These are phyloP conservation scores for Rhombomys opimus DNA, from an alignment of 2,113 vertebrate species.

Conservation along the genomic window DNA sequence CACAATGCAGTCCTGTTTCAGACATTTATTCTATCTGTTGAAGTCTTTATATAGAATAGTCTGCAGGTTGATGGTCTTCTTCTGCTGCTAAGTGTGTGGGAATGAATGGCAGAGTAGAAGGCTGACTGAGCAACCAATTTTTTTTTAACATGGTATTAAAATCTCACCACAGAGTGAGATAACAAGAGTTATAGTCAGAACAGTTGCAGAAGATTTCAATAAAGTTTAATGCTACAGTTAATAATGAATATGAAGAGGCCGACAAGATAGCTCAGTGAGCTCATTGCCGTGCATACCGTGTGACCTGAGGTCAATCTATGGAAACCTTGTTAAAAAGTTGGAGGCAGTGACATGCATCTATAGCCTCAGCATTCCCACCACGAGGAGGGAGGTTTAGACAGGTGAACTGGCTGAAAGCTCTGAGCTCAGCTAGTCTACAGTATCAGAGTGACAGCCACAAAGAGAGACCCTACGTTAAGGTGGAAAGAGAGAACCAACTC, in stretches of 20 bases:
- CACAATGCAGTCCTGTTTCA: not conserved
- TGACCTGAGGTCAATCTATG: not conserved
- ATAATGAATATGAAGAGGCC: not conserved
- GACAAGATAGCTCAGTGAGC: not conserved
- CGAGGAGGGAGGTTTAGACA: not conserved
- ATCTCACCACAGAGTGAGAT: not conserved
- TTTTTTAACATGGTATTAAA: not conserved
- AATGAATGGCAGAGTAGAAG: not conserved
- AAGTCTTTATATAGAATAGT: not conserved
- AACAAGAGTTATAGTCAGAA: not conserved
- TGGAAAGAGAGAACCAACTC: not conserved
- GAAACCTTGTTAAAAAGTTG: not conserved
- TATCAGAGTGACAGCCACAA: not conserved
- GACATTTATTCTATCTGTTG: not conserved
- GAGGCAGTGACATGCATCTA: not conserved
- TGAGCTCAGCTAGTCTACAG: not conserved
- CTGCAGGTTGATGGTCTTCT: not conserved
- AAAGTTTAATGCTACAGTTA: not conserved
- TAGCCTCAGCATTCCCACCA: no score
- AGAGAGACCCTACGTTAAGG: not conserved
- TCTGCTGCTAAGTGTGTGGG: not conserved
- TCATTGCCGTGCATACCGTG: not conserved
- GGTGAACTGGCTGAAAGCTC: not conserved
- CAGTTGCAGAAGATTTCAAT: conserved; percentile 1
- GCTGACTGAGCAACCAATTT: not conserved